Evolutionary conservation across 1,140 invertebrate genomes (phyloP).

Genomic region (Scaptomyza hsui): DNA sequence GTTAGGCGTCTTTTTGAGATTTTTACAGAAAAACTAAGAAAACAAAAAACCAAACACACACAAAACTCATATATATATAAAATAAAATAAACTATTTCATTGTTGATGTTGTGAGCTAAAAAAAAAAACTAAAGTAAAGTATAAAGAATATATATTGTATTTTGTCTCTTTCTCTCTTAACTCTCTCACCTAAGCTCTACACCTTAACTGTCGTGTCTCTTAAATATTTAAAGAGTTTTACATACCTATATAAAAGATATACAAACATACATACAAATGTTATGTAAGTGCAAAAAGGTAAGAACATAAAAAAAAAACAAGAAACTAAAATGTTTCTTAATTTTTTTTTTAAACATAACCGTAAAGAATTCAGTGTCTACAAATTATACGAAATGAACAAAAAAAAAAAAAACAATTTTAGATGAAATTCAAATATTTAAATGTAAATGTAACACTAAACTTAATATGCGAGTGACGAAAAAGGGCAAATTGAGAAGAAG

Average conservation of each 20-base stretch:
- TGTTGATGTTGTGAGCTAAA: conserved; percentile 83
- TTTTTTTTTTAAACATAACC: conserved; percentile 42
- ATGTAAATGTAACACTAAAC: conserved; percentile 22
- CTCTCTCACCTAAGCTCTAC: conserved; percentile 70
- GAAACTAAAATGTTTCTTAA: conserved; percentile 22
- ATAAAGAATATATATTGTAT: conserved; percentile 52
- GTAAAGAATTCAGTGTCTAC: conserved; percentile 64
- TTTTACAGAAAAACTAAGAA: conserved; percentile 72
- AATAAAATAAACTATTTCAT: conserved; percentile 77
- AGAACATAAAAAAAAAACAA: neutral
- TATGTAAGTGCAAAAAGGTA: conserved; percentile 20
- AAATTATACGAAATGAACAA: conserved; percentile 50
- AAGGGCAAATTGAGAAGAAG: conserved; percentile 5
- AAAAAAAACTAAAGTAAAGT: conserved; percentile 41
- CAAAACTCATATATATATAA: conserved; percentile 43
- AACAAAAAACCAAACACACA: conserved; percentile 33
- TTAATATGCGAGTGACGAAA: conserved; percentile 2
- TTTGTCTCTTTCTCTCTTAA: conserved; percentile 72
- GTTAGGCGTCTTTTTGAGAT: conserved; percentile 84
- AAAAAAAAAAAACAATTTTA: conserved; percentile 59
- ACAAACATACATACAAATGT: conserved; percentile 52
- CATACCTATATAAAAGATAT: conserved; percentile 50
- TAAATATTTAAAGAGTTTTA: conserved; percentile 72
- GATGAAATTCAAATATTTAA: conserved; percentile 66
- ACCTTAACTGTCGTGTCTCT: conserved; percentile 73